A percentile compares a stretch with the other conserved stretches of the same genome.
Conservation (phyloP, 1,140 invertebrate genomes). For the Drosophila carrolli region DNA sequence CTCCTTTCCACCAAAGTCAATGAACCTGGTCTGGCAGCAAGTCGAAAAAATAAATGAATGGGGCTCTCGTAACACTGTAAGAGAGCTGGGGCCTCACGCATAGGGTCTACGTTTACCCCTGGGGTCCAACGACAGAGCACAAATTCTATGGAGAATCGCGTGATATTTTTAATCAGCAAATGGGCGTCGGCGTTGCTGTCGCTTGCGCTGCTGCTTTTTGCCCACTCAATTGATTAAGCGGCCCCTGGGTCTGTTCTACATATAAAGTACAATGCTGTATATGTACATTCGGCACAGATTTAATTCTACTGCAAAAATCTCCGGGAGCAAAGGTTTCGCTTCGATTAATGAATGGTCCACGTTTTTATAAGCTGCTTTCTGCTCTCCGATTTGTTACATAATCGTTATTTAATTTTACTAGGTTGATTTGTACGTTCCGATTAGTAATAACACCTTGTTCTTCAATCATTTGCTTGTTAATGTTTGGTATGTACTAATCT, state of each 20-base stretch:
- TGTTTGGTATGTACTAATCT: not conserved
- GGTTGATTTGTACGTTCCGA: not conserved
- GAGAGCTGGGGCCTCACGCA: constrained; percentile 6
- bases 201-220: constrained; percentile 29
- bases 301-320: constrained; percentile 62
- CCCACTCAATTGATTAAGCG: constrained; percentile 76
- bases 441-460: too few relatives aligned
- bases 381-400: constrained; percentile 11
- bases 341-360: constrained; percentile 65
- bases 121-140: constrained; percentile 54
- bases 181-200: constrained; percentile 31
- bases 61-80: constrained; percentile 39
- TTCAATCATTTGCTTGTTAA: too few relatives aligned
- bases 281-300: constrained; percentile 52
- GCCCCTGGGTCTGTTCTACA: constrained; percentile 45
- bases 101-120: constrained; percentile 3
- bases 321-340: constrained; percentile 77
- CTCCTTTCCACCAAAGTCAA: constrained; percentile 37
- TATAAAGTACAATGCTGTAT: constrained; percentile 46
- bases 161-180: constrained; percentile 79
- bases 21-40: constrained; percentile 29
- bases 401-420: constrained; percentile 11
- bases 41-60: constrained; percentile 35
- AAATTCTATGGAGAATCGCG: constrained; percentile 78
- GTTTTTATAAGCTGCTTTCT: constrained; percentile 31